These are phyloP conservation scores for Taeniopygia guttata DNA, from an alignment of 2,797 vertebrate species.

Conservation along the genomic window DNA sequence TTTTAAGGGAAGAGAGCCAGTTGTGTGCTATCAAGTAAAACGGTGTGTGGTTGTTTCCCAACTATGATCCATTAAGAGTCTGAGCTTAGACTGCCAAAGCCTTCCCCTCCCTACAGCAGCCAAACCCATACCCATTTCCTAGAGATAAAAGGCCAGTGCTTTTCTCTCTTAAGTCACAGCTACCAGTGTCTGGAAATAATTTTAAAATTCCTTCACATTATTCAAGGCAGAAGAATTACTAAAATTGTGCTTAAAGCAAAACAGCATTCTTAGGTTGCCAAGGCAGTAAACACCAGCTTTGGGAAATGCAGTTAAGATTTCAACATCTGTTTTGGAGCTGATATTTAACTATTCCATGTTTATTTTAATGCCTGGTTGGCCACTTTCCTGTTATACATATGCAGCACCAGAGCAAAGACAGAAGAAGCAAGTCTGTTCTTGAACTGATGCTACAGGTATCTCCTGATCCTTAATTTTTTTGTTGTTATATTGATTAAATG, in stretches of 20 bases:
- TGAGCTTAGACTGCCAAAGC: slow-evolving; percentile 50
- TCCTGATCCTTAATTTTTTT: neutral
- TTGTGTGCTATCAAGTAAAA: slow-evolving; percentile 19
- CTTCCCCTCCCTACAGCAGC: slow-evolving; percentile 49
- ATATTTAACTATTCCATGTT: slow-evolving; percentile 40
- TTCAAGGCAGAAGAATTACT: slow-evolving; percentile 68
- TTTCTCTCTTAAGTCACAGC: slow-evolving; percentile 28
- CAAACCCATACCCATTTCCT: slow-evolving; percentile 40
- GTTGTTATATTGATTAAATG: neutral
- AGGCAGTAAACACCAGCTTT: slow-evolving; percentile 65
- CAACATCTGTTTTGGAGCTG: slow-evolving; percentile 66
- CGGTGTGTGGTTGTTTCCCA: slow-evolving; percentile 59
- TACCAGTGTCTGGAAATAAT: slow-evolving; percentile 66
- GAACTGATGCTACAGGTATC: neutral
- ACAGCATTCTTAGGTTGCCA: slow-evolving; percentile 60
- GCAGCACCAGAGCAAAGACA: slow-evolving; percentile 18
- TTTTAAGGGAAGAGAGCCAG: slow-evolving; percentile 45
- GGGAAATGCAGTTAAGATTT: slow-evolving; percentile 58
- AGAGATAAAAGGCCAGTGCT: slow-evolving; percentile 20
- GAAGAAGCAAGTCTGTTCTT: neutral
- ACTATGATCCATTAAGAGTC: slow-evolving; percentile 26
- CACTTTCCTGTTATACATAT: neutral
- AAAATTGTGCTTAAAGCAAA: slow-evolving; percentile 67
- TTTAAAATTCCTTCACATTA: slow-evolving; percentile 66
- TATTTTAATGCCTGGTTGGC: slow-evolving; percentile 47